These are phyloP conservation scores for Epinephelus fuscoguttatus DNA, from an alignment of 2,113 vertebrate species.

Conservation along the genomic window DNA sequence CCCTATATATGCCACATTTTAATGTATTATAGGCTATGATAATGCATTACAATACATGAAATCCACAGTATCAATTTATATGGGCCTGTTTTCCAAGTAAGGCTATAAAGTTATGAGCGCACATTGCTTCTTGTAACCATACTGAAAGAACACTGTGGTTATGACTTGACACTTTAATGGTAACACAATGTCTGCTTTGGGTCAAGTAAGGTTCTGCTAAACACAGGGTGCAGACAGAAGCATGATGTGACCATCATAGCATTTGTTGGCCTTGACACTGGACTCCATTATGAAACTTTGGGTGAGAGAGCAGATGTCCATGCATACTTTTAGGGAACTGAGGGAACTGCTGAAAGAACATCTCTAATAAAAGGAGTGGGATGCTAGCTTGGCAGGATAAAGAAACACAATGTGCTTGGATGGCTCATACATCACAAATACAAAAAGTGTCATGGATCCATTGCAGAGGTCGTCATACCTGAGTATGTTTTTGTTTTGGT, in stretches of 20 bases:
- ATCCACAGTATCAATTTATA: conserved; percentile 2
- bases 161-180: background rate
- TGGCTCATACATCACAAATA: conserved; percentile 3
- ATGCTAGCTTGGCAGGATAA: background rate
- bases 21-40: background rate
- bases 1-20: background rate
- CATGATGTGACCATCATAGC: background rate
- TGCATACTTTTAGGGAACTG: background rate
- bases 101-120: background rate
- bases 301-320: background rate
- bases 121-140: background rate
- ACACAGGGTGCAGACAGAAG: background rate
- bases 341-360: conserved; percentile 1
- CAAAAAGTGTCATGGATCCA: background rate
- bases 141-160: background rate
- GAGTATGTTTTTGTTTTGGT: background rate
- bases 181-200: background rate
- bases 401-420: background rate
- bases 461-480: background rate
- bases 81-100: background rate
- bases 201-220: background rate
- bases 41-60: conserved; percentile 1
- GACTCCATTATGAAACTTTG: conserved; percentile 1
- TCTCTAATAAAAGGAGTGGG: conserved; percentile 9
- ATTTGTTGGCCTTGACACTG: background rate